A percentile compares a stretch with the other conserved stretches of the same genome.
Evolutionary conservation across 2,888 invertebrate genomes (phyloP).

Genomic region (Stenurella melanura): DNA sequence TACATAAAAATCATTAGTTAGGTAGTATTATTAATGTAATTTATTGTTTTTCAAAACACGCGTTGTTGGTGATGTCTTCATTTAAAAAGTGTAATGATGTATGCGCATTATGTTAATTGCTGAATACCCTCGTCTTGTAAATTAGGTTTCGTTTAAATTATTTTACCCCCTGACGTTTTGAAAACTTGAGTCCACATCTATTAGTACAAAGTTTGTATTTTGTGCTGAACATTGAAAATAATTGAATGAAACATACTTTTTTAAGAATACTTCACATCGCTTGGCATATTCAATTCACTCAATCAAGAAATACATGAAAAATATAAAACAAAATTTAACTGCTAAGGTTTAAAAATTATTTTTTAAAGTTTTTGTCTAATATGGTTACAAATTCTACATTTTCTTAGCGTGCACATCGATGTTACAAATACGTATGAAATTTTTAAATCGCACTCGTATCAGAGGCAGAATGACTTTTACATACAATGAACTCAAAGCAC

Average conservation of each 20-base stretch:
- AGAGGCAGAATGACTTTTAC: no score
- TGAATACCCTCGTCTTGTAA: background rate
- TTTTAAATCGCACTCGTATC: no score
- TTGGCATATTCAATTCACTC: no score
- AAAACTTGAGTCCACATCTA: background rate
- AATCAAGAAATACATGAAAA: no score
- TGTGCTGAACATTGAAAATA: background rate
- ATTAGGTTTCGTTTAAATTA: conserved; percentile 7
- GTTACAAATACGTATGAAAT: no score
- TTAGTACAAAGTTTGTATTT: background rate
- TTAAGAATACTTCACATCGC: no score
- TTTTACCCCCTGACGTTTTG: background rate
- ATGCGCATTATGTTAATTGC: background rate
- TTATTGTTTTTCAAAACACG: conserved; percentile 3
- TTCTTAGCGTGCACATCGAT: no score
- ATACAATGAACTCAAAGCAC: no score
- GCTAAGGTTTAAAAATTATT: no score
- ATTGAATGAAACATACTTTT: background rate
- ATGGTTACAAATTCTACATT: no score
- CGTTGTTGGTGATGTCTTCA: background rate
- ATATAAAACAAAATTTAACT: no score
- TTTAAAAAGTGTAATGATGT: conserved; percentile 7
- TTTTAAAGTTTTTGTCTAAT: no score
- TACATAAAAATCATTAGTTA: conserved; percentile 4
- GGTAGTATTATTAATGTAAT: background rate